phyloP scores from a whole-genome alignment of 2,888 invertebrate genomes.

The Itoplectis maculator region DNA sequence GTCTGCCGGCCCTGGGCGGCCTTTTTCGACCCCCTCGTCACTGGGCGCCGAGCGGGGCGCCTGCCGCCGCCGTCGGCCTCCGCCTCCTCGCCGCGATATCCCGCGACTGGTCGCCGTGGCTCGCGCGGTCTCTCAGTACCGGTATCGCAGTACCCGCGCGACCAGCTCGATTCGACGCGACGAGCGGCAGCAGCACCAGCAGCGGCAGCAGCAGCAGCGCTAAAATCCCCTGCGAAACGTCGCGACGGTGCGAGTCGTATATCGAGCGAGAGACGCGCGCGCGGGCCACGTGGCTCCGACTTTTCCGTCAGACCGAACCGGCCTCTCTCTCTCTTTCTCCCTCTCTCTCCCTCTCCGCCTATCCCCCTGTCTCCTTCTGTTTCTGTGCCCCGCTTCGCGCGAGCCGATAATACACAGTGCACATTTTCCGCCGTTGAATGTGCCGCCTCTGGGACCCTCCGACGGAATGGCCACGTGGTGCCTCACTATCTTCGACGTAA shows the following conservation, averaged over 20 bases:
- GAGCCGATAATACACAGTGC: not conserved
- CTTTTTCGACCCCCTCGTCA: slow-evolving; percentile 68
- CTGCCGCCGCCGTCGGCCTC: slow-evolving; percentile 37
- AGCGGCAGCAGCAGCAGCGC: no score
- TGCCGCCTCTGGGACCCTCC: not conserved
- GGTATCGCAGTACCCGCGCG: slow-evolving; percentile 76
- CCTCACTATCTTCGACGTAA: slow-evolving; percentile 25
- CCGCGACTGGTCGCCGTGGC: slow-evolving; percentile 61
- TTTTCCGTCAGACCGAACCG: not conserved
- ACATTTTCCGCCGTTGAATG: slow-evolving; percentile 21
- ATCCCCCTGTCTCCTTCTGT: no score
- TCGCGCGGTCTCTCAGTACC: slow-evolving; percentile 70
- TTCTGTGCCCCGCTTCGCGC: no score
- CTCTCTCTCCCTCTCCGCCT: no score
- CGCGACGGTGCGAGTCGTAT: not conserved
- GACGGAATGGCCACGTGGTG: slow-evolving; percentile 56
- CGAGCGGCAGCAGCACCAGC: not conserved
- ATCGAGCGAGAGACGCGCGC: slow-evolving; percentile 28
- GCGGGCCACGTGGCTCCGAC: slow-evolving; percentile 56
- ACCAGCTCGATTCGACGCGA: slow-evolving; percentile 59
- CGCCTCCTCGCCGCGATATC: slow-evolving; percentile 49
- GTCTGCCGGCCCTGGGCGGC: slow-evolving; percentile 77
- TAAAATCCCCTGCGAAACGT: slow-evolving; percentile 6
- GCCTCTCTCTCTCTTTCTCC: not conserved
- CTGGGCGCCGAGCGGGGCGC: slow-evolving; percentile 46